Base-by-base conservation (phyloP, 2,888 invertebrate species). In the Podotricha telesiphe region DNA sequence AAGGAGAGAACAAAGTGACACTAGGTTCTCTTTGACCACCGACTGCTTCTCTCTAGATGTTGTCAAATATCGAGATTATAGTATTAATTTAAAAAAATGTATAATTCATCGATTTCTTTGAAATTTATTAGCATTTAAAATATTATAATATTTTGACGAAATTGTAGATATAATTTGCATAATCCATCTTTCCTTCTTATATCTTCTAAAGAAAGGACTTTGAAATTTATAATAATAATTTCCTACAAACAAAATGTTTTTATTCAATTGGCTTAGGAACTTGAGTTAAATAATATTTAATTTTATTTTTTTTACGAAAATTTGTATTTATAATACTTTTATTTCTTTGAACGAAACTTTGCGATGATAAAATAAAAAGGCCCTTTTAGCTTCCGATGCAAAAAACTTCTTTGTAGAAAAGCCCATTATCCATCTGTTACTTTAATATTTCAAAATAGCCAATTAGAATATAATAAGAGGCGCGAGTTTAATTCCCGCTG, bases 221-320 rank as follows among this genome's bases (percentile, higher is more conserved):
- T 10, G 20, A 19, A 55, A 45, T 65, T 55, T 58, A 20, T 20
- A n/a, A n/a, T n/a, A n/a, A n/a, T n/a, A 15, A 58, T 65, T 65
- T 45, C 22, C 22, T n/a, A 59, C 59, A 59, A 59, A 45, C 45
- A 59, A 59, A 53, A 59, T 58, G 20, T 3, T 58, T n/a, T 58
- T 58, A 58, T 58, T 40, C 56, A 58, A 42, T 58, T 42, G 11
- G 45, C 45, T 22, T n/a, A 45, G 40, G 0, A 20, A 22, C 42
- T 59, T 42, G 4, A 11, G 20, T n/a, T 28, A 22, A 59, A 45
- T n/a, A 45, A 22, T 59, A 22, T 45, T 59, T 45, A 0, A 22
- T 59, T 22, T 59, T 50, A 13, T 50, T 50, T 50, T 42, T 53
- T 53, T 15, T n/a, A 8, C 1, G 17, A 53, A 10, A 53, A 34